Evolutionary conservation across 2,113 vertebrate genomes (phyloP).

Genomic region (Regulus satrapa): DNA sequence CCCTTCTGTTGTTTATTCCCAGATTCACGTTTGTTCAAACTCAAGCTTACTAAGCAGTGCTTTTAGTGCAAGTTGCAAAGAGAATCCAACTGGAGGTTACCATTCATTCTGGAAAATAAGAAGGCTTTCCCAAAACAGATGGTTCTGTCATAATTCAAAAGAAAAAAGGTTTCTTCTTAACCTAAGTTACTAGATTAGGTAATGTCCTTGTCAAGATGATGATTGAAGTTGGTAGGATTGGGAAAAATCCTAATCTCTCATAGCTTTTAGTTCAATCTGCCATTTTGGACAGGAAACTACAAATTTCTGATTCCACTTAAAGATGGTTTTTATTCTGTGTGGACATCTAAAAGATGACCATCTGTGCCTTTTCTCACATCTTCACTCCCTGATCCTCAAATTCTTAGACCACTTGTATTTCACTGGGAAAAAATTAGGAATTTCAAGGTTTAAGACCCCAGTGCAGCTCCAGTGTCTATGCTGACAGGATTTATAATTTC

Average conservation of each 20-base stretch:
- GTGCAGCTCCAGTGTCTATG: not conserved
- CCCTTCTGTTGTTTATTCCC: not conserved
- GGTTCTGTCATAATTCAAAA: not conserved
- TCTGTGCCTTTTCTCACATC: not conserved
- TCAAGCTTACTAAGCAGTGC: not conserved
- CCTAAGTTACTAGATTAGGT: not conserved
- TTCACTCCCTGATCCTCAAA: not conserved
- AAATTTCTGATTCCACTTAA: not conserved
- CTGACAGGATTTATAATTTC: not conserved
- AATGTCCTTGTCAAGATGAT: not conserved
- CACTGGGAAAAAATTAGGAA: not conserved
- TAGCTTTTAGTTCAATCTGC: not conserved
- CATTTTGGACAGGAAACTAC: not conserved
- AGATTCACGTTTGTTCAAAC: not conserved
- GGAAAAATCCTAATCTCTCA: not conserved
- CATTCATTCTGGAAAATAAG: not conserved
- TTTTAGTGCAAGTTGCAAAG: not conserved
- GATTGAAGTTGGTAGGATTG: not conserved
- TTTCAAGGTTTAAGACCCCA: not conserved
- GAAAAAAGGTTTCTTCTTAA: not conserved
- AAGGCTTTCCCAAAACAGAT: not conserved
- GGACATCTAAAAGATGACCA: not conserved
- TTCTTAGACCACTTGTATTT: not conserved
- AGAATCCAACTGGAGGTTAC: not conserved
- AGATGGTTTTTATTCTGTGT: not conserved